Percentiles rank a stretch among this genome's conserved stretches.
Evolutionary conservation across 2,888 invertebrate species (phyloP).

Genomic region (Peribatodes rhomboidaria): DNA sequence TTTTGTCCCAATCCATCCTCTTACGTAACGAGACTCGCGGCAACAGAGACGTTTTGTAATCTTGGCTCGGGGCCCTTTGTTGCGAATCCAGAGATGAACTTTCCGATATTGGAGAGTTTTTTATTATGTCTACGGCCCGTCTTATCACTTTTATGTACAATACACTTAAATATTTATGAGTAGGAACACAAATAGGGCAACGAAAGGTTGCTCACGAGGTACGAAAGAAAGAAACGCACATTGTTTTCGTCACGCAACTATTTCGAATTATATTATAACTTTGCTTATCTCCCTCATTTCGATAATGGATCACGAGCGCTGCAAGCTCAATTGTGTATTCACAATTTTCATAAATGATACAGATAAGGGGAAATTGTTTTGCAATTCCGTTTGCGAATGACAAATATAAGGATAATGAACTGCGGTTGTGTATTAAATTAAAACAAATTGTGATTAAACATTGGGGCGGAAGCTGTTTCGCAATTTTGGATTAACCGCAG

Average conservation of each 20-base stretch:
- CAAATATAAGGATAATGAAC: constrained; percentile 8
- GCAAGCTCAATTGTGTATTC: constrained; percentile 9
- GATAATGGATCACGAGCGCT: constrained; percentile 17
- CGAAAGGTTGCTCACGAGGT: constrained; percentile 19
- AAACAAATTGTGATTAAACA: neutral
- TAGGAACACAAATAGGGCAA: constrained; percentile 17
- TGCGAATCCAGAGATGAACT: constrained; percentile 44
- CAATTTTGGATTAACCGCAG: neutral
- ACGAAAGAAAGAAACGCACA: constrained; percentile 20
- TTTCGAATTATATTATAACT: constrained; percentile 22
- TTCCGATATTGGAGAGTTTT: constrained; percentile 45
- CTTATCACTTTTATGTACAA: constrained; percentile 44
- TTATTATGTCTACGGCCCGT: constrained; percentile 41
- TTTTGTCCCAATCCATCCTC: constrained; percentile 49
- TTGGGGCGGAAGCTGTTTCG: neutral
- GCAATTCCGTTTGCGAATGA: constrained; percentile 14
- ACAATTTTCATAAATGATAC: constrained; percentile 16
- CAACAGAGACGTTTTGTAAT: constrained; percentile 44
- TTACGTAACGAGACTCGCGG: constrained; percentile 44
- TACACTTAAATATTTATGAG: constrained; percentile 28
- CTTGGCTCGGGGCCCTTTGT: constrained; percentile 40
- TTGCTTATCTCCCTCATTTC: constrained; percentile 27
- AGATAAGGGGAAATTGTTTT: constrained; percentile 7
- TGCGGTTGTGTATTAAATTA: constrained; percentile 13
- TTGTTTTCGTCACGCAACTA: constrained; percentile 28